Percentiles rank a stretch among this genome's conserved stretches.
Conservation (phyloP, 2,113 vertebrate species). For the Polypterus senegalus region DNA sequence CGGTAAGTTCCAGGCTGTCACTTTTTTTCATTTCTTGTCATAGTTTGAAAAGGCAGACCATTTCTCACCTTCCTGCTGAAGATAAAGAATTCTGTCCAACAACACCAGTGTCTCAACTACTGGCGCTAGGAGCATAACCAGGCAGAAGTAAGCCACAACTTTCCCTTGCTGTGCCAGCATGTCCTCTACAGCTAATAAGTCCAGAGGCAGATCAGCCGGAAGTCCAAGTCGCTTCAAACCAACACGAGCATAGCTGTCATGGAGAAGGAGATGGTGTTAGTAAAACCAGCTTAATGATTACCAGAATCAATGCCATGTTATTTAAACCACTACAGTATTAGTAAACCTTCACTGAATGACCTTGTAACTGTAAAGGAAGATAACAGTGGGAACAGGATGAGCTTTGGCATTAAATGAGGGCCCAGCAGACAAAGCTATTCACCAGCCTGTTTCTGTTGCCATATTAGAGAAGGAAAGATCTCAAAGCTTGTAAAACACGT, state of each 20-base stretch:
- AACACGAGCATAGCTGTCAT: slow-evolving; percentile 59
- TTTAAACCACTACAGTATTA: too few relatives aligned
- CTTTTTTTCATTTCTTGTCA: not conserved
- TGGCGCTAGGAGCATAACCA: slow-evolving; percentile 68
- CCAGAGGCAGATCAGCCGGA: slow-evolving; percentile 38
- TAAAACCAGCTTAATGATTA: too few relatives aligned
- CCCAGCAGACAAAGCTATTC: too few relatives aligned
- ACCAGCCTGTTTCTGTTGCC: too few relatives aligned
- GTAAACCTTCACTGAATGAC: too few relatives aligned
- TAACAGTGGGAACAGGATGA: not conserved
- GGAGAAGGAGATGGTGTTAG: not conserved
- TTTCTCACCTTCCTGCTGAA: slow-evolving; percentile 73
- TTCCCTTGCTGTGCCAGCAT: slow-evolving; percentile 60
- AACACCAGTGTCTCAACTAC: slow-evolving; percentile 79
- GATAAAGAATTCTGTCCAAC: slow-evolving; percentile 74
- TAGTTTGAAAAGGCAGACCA: not conserved
- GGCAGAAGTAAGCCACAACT: slow-evolving; percentile 76
- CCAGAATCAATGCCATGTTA: too few relatives aligned
- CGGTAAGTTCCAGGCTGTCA: not conserved
- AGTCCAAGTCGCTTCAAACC: slow-evolving; percentile 64
- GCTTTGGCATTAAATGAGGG: too few relatives aligned
- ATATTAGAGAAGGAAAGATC: too few relatives aligned
- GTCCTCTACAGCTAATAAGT: slow-evolving; percentile 26
- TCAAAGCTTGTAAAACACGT: too few relatives aligned
- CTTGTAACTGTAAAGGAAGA: too few relatives aligned